Evolutionary conservation across 2,797 vertebrate species (phyloP).

Genomic region (Trematomus bernacchii): DNA sequence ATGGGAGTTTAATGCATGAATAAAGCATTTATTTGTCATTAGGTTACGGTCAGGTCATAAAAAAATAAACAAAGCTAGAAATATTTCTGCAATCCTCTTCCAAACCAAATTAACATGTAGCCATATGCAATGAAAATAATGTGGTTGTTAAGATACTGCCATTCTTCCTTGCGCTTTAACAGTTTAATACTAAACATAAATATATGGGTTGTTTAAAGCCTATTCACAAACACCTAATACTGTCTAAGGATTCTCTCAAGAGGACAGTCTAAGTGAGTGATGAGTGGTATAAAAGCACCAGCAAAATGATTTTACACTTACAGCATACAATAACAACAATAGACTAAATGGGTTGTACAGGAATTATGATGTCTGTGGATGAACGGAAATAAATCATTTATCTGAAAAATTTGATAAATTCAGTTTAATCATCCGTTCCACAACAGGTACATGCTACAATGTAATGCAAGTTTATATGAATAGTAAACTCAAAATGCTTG

Average conservation of each 20-base stretch:
- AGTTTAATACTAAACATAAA: conserved; percentile 10
- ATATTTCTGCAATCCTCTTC: conserved; percentile 4
- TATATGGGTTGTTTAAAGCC: conserved; percentile 15
- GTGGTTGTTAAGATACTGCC: neutral
- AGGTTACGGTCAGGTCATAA: conserved; percentile 32
- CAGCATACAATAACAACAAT: neutral
- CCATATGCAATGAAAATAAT: conserved; percentile 21
- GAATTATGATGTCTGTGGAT: neutral
- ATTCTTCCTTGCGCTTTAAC: neutral
- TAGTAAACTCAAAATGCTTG: neutral
- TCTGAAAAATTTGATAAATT: neutral
- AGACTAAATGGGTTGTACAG: neutral
- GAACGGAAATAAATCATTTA: neutral
- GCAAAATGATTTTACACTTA: neutral
- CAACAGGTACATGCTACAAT: neutral
- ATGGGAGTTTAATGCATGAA: conserved; percentile 50
- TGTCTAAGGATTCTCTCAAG: neutral
- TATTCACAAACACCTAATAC: conserved; percentile 9
- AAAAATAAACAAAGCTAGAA: conserved; percentile 15
- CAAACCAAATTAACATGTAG: conserved; percentile 11
- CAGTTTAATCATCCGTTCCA: neutral
- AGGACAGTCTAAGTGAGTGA: neutral
- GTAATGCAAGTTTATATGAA: neutral
- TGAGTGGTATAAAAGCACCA: neutral
- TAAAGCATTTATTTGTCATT: conserved; percentile 40